Percentiles rank a stretch among this genome's conserved stretches.
phyloP scores from a whole-genome alignment of 2,888 invertebrate genomes.

The Parnassius orleans region DNA sequence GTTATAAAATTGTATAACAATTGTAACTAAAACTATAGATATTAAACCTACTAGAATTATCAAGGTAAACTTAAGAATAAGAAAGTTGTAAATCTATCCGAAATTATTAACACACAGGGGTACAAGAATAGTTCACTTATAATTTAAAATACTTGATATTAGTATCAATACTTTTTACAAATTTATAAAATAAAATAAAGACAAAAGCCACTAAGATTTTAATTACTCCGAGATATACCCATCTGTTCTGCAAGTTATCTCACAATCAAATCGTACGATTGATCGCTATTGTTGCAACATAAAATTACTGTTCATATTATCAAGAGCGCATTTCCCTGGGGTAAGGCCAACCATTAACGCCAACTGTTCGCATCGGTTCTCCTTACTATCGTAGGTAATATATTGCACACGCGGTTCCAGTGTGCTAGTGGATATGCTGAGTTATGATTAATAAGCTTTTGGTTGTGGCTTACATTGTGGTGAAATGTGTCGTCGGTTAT shows the following conservation, averaged over 20 bases:
- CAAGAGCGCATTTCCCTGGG: constrained; percentile 71
- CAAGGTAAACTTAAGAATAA: too few relatives aligned
- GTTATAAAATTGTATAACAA: too few relatives aligned
- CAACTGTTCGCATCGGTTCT: constrained; percentile 70
- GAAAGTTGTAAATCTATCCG: too few relatives aligned
- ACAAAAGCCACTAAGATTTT: constrained; percentile 5
- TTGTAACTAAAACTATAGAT: too few relatives aligned
- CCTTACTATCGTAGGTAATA: constrained; percentile 43
- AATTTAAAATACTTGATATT: too few relatives aligned
- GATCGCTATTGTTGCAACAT: constrained; percentile 61
- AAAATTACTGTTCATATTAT: constrained; percentile 73
- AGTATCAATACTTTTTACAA: too few relatives aligned
- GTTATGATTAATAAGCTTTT: constrained; percentile 43
- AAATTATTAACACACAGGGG: too few relatives aligned
- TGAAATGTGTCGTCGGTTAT: constrained; percentile 23
- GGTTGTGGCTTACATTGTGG: constrained; percentile 32
- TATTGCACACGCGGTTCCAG: constrained; percentile 43
- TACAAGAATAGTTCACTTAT: too few relatives aligned
- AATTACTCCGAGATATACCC: constrained; percentile 19
- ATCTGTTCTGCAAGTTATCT: constrained; percentile 31
- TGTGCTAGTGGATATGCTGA: constrained; percentile 35
- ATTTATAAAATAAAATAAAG: too few relatives aligned
- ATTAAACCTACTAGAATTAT: too few relatives aligned
- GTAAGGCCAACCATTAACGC: constrained; percentile 71
- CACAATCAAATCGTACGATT: constrained; percentile 34